Evolutionary conservation across 2,888 invertebrate genomes (phyloP).

Genomic region (Idaea aversata): DNA sequence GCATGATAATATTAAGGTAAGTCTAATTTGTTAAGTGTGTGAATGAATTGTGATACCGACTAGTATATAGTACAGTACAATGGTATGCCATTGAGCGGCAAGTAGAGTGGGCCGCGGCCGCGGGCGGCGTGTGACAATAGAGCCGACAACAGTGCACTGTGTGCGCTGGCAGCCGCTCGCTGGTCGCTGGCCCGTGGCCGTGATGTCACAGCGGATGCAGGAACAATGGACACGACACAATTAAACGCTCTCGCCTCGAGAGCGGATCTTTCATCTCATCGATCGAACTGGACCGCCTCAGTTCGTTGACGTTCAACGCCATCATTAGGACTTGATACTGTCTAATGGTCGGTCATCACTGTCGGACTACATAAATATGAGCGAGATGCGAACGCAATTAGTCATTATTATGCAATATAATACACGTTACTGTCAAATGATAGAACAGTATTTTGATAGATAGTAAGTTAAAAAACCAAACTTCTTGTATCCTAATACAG

Average conservation of each 20-base stretch:
- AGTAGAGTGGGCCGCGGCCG: slow-evolving; percentile 57
- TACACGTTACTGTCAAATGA: no score
- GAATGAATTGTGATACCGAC: no score
- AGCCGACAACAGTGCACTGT: slow-evolving; percentile 11
- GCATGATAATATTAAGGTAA: no score
- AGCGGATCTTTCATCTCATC: slow-evolving; percentile 9
- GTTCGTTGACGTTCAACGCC: neutral
- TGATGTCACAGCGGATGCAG: slow-evolving; percentile 64
- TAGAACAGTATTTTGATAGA: no score
- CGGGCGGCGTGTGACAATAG: slow-evolving; percentile 25
- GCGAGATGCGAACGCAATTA: no score
- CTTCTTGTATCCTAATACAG: no score
- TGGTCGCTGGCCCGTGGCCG: neutral
- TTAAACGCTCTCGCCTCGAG: slow-evolving; percentile 38
- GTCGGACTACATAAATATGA: no score
- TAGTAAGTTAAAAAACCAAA: no score
- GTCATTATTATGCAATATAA: no score
- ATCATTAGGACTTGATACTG: neutral
- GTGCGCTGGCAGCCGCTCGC: neutral
- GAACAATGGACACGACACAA: slow-evolving; percentile 56
- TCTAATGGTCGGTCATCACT: no score
- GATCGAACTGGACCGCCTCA: slow-evolving; percentile 12
- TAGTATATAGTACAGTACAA: slow-evolving; percentile 44
- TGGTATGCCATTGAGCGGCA: slow-evolving; percentile 46
- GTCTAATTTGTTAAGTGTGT: no score